phyloP scores from a whole-genome alignment of 2,797 vertebrate genomes.

The Ptychadena robeensis region DNA sequence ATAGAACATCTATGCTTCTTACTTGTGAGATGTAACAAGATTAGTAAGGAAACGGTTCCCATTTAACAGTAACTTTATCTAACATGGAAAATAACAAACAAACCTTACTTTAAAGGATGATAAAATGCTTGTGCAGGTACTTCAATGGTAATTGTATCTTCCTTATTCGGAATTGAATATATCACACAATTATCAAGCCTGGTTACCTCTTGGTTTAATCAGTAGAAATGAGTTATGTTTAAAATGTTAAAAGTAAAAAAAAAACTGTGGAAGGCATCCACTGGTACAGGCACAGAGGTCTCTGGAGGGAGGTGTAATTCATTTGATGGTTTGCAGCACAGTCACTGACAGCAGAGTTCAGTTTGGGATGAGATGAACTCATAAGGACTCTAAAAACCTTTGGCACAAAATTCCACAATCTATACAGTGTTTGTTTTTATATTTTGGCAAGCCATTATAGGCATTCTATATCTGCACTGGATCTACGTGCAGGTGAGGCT shows the following conservation, averaged over 20 bases:
- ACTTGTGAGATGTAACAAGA: not conserved
- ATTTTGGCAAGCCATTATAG: slow-evolving; percentile 69
- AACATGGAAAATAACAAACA: not conserved
- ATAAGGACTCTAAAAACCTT: slow-evolving; percentile 31
- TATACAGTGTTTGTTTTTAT: slow-evolving; percentile 66
- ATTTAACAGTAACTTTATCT: not conserved
- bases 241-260: slow-evolving; percentile 43
- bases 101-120: not conserved
- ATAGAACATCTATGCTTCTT: not conserved
- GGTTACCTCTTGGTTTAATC: slow-evolving; percentile 41
- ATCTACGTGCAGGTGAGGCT: not conserved
- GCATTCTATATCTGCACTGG: slow-evolving; percentile 64
- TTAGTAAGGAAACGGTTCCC: not conserved
- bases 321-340: slow-evolving; percentile 41
- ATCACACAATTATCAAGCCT: slow-evolving; percentile 19
- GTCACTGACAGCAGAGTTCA: slow-evolving; percentile 45
- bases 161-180: slow-evolving; percentile 1
- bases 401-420: slow-evolving; percentile 24
- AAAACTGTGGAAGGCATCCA: slow-evolving; percentile 38
- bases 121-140: slow-evolving; percentile 7
- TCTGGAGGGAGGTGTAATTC: slow-evolving; percentile 41
- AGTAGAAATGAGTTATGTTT: slow-evolving; percentile 38
- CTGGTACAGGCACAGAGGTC: slow-evolving; percentile 49
- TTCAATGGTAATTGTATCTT: slow-evolving; percentile 15
- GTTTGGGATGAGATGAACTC: slow-evolving; percentile 52